phyloP scores from a whole-genome alignment of 2,888 invertebrate species.

The Heliconius hortense region DNA sequence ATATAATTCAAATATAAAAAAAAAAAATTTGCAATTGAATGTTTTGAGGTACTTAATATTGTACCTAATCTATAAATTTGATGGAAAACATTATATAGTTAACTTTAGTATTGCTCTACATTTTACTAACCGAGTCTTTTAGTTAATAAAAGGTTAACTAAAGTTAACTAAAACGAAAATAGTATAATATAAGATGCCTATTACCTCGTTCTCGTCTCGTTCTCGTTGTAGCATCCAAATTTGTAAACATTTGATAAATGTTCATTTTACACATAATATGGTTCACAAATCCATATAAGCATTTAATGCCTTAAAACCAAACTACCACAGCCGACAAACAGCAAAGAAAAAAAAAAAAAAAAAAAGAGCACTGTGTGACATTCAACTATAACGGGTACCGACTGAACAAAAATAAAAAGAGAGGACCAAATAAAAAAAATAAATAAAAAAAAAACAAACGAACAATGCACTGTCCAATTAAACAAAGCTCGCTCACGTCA shows the following conservation, averaged over 20 bases:
- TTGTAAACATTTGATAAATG: too few species aligned
- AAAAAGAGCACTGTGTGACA: slow-evolving; percentile 29
- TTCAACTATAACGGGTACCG: slow-evolving; percentile 35
- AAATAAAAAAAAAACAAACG: slow-evolving; percentile 56
- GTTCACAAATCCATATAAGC: not conserved
- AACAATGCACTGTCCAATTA: slow-evolving; percentile 82
- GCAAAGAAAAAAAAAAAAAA: slow-evolving; percentile 24
- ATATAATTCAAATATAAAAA: not conserved
- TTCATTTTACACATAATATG: too few species aligned
- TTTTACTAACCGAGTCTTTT: too few species aligned
- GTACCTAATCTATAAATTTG: too few species aligned
- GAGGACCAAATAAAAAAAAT: slow-evolving; percentile 43
- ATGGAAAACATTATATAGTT: too few species aligned
- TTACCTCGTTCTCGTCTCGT: too few species aligned
- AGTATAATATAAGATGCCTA: too few species aligned
- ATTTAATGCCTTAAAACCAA: not conserved
- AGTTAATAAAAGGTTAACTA: too few species aligned
- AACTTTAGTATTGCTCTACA: too few species aligned
- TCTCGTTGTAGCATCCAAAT: too few species aligned
- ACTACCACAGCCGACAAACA: not conserved
- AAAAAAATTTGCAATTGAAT: not conserved
- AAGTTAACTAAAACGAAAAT: too few species aligned
- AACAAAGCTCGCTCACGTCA: slow-evolving; percentile 79
- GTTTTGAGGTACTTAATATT: too few species aligned
- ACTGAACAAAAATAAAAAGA: slow-evolving; percentile 42